Conservation (phyloP, 1,140 invertebrate species). For the Callitettix versicolor region DNA sequence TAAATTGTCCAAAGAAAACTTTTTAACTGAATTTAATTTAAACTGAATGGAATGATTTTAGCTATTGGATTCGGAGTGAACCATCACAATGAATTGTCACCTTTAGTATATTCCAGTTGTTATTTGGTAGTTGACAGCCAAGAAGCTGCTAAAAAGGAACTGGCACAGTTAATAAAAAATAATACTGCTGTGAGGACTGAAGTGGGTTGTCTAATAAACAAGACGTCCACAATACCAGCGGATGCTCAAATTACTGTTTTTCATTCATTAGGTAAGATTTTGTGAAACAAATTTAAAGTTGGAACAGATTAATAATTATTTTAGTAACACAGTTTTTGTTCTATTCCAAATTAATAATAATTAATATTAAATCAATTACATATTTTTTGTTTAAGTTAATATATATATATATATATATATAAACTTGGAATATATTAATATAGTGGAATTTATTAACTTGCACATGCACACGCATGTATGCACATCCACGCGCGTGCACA, state of each 20-base stretch:
- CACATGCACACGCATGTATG: background rate
- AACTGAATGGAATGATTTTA: slow-evolving; percentile 18
- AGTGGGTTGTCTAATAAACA: slow-evolving; percentile 32
- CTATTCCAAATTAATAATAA: background rate
- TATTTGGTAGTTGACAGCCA: slow-evolving; percentile 34
- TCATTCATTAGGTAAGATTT: slow-evolving; percentile 31
- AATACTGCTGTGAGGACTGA: slow-evolving; percentile 31
- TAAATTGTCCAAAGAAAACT: background rate
- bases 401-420: too few species aligned
- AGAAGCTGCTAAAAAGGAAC: slow-evolving; percentile 31
- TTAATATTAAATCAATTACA: background rate
- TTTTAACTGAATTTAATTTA: background rate
- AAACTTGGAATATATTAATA: background rate
- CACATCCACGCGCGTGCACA: too few species aligned
- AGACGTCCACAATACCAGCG: slow-evolving; percentile 13
- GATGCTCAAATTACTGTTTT: slow-evolving; percentile 27
- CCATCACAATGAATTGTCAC: slow-evolving; percentile 32
- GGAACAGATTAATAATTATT: background rate
- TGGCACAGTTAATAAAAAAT: slow-evolving; percentile 25
- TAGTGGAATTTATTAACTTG: background rate
- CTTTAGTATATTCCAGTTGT: slow-evolving; percentile 30
- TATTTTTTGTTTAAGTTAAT: background rate
- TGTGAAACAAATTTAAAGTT: background rate
- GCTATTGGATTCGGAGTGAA: slow-evolving; percentile 35
- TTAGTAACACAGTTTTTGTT: background rate